Evolutionary conservation across 2,113 vertebrate genomes (phyloP).

Genomic region (Clarias batrachus): DNA sequence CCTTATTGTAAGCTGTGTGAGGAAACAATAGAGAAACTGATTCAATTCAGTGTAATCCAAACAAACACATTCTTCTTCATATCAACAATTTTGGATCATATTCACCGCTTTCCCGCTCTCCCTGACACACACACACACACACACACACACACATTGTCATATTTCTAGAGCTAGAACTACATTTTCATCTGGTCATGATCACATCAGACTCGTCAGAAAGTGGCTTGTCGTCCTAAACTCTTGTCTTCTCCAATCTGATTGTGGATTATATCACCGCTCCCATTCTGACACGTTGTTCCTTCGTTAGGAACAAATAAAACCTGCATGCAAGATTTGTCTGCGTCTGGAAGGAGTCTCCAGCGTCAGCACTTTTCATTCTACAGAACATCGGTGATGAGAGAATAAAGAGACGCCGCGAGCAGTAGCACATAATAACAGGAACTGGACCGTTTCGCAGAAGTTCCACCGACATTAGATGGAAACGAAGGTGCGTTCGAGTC

Average conservation of each 20-base stretch:
- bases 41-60: slow-evolving; percentile 7
- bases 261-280: background rate
- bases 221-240: no score
- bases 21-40: background rate
- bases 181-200: background rate
- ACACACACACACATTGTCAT: slow-evolving; percentile 35
- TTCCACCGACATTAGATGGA: no score
- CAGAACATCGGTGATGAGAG: background rate
- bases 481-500: no score
- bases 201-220: background rate
- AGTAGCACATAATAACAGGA: background rate
- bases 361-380: background rate
- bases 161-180: slow-evolving; percentile 61
- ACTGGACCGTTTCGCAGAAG: background rate
- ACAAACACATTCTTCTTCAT: background rate
- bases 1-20: background rate
- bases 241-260: background rate
- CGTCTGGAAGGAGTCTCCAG: background rate
- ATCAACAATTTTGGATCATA: background rate
- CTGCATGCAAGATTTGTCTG: background rate
- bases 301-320: background rate
- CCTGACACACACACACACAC: background rate
- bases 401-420: background rate
- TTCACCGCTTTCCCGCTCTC: background rate
- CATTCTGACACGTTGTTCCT: background rate